A percentile compares a stretch with the other conserved stretches of the same genome.
phyloP scores from a whole-genome alignment of 1,140 invertebrate species.

The Pteromalus puparum region DNA sequence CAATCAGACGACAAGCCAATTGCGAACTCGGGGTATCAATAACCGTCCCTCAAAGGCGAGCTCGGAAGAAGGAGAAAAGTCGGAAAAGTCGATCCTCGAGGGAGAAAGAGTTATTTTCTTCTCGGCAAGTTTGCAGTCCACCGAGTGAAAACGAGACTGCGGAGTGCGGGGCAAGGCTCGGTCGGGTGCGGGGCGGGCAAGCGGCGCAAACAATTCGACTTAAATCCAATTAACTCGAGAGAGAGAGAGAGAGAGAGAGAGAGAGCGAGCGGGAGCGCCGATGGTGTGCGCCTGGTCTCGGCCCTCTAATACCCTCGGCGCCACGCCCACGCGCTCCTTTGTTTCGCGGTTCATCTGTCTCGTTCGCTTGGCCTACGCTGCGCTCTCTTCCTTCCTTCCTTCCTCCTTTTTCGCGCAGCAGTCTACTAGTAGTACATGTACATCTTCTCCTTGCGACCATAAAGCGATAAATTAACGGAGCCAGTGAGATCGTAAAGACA shows the following conservation, averaged over 20 bases:
- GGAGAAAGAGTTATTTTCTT: background rate
- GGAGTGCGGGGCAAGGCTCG: background rate
- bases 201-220: slow-evolving; percentile 67
- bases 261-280: slow-evolving; percentile 39
- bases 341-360: slow-evolving; percentile 75
- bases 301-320: slow-evolving; percentile 67
- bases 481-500: slow-evolving; percentile 63
- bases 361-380: slow-evolving; percentile 57
- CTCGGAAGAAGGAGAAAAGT: background rate
- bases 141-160: background rate
- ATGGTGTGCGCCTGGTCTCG: slow-evolving; percentile 61
- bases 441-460: slow-evolving; percentile 55
- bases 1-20: no score
- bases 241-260: no score
- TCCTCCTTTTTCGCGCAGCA: background rate
- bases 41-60: background rate
- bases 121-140: background rate
- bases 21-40: background rate
- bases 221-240: slow-evolving; percentile 73
- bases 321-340: slow-evolving; percentile 71
- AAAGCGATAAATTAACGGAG: slow-evolving; percentile 71
- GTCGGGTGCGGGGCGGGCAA: background rate
- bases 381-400: slow-evolving; percentile 27
- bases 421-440: no score
- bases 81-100: background rate